Conservation (phyloP, 1,140 invertebrate species). For the Drosophila setifemur region DNA sequence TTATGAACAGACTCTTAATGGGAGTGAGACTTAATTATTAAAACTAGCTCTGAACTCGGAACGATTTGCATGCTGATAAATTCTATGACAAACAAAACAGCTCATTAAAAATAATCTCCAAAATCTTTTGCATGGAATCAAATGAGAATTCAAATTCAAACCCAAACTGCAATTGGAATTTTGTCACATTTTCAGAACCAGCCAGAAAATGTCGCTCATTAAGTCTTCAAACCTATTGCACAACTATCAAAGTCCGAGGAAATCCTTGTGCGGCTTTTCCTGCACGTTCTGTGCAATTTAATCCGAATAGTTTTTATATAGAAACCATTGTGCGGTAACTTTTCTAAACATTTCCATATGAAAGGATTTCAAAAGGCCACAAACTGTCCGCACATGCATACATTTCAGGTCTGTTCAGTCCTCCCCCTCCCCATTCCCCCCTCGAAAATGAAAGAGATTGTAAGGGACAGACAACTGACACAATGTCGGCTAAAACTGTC, state of each 20-base stretch:
- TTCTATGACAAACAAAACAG: no score
- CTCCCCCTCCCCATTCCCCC: constrained; percentile 11
- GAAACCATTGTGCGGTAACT: constrained; percentile 42
- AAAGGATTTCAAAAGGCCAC: constrained; percentile 41
- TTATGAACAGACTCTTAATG: neutral
- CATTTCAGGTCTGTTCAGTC: neutral
- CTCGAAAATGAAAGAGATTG: constrained; percentile 25
- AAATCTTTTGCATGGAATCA: no score
- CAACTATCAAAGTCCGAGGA: constrained; percentile 6
- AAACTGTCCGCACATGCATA: constrained; percentile 42
- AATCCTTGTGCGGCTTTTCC: constrained; percentile 16
- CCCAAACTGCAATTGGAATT: neutral
- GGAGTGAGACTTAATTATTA: no score
- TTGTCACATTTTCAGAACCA: neutral
- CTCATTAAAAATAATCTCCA: no score
- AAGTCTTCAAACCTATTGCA: constrained; percentile 18
- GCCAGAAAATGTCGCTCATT: constrained; percentile 18
- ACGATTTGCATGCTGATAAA: no score
- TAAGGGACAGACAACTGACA: constrained; percentile 31
- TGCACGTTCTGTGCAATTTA: constrained; percentile 35
- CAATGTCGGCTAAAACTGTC: constrained; percentile 32
- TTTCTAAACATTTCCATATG: constrained; percentile 57
- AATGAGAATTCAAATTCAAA: neutral
- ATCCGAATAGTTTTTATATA: constrained; percentile 33
- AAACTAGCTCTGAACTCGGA: no score